Base-by-base conservation (phyloP, 2,888 invertebrate genomes). In the Anoncus sp. region DNA sequence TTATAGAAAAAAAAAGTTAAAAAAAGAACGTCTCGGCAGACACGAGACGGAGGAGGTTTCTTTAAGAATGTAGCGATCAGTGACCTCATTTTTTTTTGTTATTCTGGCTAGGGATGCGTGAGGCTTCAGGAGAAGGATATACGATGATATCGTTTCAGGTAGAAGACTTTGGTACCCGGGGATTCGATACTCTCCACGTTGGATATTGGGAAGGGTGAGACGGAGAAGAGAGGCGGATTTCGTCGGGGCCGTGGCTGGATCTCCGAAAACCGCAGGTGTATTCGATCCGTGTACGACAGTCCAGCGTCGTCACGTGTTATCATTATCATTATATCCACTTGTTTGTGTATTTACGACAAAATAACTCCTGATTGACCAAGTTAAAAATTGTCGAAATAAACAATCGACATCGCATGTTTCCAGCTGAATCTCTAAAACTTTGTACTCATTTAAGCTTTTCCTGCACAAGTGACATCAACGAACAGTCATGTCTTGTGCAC, bases 11-110 rank as follows among this genome's bases (percentile, higher is more conserved):
- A 49, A 31, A 45, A 40, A 18, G 10, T 31, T 27, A 31, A 40
- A 59, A 35, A 27, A 10, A 31, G 27, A 49, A n/a, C 14, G 31
- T 73, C 57, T 57, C 31, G 10, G 27, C n/a, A 43, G 16, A 67
- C 12, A n/a, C 40, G 65, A 24, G 35, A 53, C 45, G 49, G 45
- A 74, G 65, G 63, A 69, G 53, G 59, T 70, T 57, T 57, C 16
- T 24, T 63, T 35, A 49, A 60, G 59, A 66, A 40, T 24, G 31
- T 59, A 63, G 60, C 66, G 76, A 51, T 35, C 73, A 69, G 53
- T 78, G 77, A 78, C 77, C 77, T 55, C 74, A 74, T 70, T 78
- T 78, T 73, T 51, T 74, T 76, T 49, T 62, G 38, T 69, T 59
- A 6, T 38, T 60, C 55, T 71, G 45, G 14, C 59, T 59, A 78